A percentile compares a stretch with the other conserved stretches of the same genome.
phyloP scores from a whole-genome alignment of 2,888 invertebrate species.

The Lumbricus terrestris region DNA sequence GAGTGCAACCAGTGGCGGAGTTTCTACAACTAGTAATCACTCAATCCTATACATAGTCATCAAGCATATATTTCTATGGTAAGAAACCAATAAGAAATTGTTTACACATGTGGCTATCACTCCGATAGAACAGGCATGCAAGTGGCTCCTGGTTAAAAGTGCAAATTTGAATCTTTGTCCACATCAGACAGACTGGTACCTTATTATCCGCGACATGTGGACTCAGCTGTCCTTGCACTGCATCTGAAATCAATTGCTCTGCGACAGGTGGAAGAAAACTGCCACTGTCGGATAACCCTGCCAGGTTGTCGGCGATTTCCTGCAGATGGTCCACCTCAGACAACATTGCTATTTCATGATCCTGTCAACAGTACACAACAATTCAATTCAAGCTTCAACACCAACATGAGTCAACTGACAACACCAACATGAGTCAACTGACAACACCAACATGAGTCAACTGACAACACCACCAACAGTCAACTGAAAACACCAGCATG shows the following conservation, averaged over 20 bases:
- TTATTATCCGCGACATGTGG: neutral
- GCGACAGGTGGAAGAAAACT: neutral
- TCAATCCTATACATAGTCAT: neutral
- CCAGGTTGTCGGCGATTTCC: neutral
- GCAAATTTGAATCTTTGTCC: neutral
- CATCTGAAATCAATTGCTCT: conserved; percentile 4
- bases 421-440: too few relatives aligned
- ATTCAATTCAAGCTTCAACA: neutral
- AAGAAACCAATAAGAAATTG: neutral
- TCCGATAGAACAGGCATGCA: neutral
- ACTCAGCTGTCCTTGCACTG: neutral
- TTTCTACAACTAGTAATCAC: neutral
- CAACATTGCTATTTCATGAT: neutral
- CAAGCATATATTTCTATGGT: neutral
- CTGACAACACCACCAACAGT: too few relatives aligned
- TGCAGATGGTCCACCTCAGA: conserved; percentile 3
- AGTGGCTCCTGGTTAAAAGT: neutral
- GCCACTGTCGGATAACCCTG: neutral
- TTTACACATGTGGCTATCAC: neutral
- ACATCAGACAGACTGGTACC: neutral
- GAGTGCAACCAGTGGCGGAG: too few relatives aligned
- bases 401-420: too few relatives aligned
- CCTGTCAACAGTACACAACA: neutral
- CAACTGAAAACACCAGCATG: too few relatives aligned
- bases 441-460: too few relatives aligned